Conservation (phyloP, 2,113 vertebrate species). For the Gopherus evgoodei region DNA sequence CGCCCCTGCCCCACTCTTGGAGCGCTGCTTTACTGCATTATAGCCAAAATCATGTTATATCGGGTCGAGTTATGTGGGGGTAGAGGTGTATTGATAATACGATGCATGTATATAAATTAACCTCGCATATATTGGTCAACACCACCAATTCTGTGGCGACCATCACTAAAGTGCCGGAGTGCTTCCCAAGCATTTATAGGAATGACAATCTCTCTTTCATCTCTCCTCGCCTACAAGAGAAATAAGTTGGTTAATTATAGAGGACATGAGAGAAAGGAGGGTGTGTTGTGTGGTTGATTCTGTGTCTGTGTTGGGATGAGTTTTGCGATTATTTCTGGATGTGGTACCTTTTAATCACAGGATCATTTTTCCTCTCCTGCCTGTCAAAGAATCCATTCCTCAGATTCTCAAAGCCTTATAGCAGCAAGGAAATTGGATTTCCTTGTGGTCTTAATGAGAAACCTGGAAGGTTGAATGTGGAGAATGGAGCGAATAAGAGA, state of each 20-base stretch:
- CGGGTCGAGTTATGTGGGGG: no score
- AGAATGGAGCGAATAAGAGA: not conserved
- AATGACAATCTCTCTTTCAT: not conserved
- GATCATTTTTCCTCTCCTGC: not conserved
- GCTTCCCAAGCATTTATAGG: not conserved
- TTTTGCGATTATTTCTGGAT: not conserved
- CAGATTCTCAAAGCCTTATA: accelerated
- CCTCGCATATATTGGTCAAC: not conserved
- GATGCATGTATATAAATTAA: not conserved
- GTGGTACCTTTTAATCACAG: not conserved
- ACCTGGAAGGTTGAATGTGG: accelerated
- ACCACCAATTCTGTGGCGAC: not conserved
- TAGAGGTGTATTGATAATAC: not conserved
- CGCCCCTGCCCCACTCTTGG: no score
- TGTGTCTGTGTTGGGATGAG: not conserved
- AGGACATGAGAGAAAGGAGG: accelerated
- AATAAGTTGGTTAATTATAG: not conserved
- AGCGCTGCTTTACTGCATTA: no score
- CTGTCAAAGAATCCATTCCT: not conserved
- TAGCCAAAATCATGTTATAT: no score
- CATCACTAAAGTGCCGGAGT: not conserved
- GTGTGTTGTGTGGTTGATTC: not conserved
- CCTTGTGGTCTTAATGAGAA: not conserved
- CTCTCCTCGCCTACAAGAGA: not conserved
- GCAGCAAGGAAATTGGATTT: not conserved